Evolutionary conservation across 2,888 invertebrate species (phyloP).

Genomic region (Cataglyphis albicans): DNA sequence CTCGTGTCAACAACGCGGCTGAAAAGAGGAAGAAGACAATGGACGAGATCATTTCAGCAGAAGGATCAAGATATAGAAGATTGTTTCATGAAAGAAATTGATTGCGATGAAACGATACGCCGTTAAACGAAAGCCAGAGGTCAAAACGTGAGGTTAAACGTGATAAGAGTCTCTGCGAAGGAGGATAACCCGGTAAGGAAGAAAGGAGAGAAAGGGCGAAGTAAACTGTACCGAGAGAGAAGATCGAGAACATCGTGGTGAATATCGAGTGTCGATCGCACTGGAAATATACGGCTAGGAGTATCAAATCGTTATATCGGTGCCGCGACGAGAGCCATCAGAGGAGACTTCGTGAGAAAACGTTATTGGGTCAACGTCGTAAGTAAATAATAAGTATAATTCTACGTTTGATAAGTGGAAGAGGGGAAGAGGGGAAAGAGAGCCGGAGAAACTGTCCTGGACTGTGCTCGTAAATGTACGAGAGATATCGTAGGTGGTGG

Average conservation of each 20-base stretch:
- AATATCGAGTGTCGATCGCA: constrained; percentile 37
- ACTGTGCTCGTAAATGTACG: background rate
- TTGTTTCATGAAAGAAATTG: background rate
- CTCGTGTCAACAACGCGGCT: background rate
- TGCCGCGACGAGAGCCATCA: background rate
- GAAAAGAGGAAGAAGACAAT: background rate
- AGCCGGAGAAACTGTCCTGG: constrained; percentile 19
- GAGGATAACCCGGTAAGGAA: constrained; percentile 17
- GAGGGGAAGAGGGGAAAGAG: background rate
- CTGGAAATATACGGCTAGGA: background rate
- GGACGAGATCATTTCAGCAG: background rate
- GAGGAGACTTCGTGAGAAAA: constrained; percentile 2
- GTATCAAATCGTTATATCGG: constrained; percentile 27
- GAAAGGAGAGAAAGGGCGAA: constrained; percentile 37
- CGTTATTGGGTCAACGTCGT: background rate
- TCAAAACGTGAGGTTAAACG: constrained; percentile 14
- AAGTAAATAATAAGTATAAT: constrained; percentile 8
- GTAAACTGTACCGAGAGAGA: constrained; percentile 1
- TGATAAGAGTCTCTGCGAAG: constrained; percentile 13
- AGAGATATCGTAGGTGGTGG: background rate
- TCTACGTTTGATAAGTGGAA: background rate
- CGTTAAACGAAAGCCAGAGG: constrained; percentile 15
- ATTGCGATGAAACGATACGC: constrained; percentile 16
- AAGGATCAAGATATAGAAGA: background rate
- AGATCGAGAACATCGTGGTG: constrained; percentile 17